Evolutionary conservation across 2,888 invertebrate genomes (phyloP).

Genomic region (Eudasyphora cyanicolor): DNA sequence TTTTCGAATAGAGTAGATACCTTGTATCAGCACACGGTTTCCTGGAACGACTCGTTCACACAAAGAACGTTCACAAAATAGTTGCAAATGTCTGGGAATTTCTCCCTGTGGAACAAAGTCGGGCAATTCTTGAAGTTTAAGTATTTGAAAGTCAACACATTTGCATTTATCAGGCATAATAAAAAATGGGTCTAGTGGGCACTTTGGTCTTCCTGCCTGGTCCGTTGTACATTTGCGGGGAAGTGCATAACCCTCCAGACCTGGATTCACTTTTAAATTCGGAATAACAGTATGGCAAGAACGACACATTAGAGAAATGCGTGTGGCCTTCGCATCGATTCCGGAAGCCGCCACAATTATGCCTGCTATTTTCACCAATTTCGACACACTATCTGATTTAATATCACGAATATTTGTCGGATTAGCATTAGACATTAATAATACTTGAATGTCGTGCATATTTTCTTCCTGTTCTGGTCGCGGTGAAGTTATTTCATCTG

Average conservation of each 20-base stretch:
- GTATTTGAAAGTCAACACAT: slow-evolving; percentile 98
- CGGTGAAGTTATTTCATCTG: slow-evolving; percentile 97
- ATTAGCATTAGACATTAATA: slow-evolving; percentile 91
- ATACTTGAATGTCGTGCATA: slow-evolving; percentile 95
- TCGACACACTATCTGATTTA: slow-evolving; percentile 96
- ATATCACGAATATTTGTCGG: slow-evolving; percentile 90
- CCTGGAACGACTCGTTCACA: slow-evolving; percentile 98
- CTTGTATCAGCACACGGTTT: slow-evolving; percentile 94
- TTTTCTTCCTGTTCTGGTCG: slow-evolving; percentile 94
- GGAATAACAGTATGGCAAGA: slow-evolving; percentile 94
- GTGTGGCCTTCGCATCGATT: slow-evolving; percentile 96
- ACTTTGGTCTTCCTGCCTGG: slow-evolving; percentile 94
- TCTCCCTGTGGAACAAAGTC: slow-evolving; percentile 96
- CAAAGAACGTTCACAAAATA: slow-evolving; percentile 94
- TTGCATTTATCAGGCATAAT: slow-evolving; percentile 98
- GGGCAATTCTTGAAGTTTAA: slow-evolving; percentile 98
- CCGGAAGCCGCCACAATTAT: slow-evolving; percentile 96
- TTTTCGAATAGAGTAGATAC: slow-evolving; percentile 98
- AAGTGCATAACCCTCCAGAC: slow-evolving; percentile 96
- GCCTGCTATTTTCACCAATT: slow-evolving; percentile 96
- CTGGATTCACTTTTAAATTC: slow-evolving; percentile 94
- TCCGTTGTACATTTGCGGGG: slow-evolving; percentile 98
- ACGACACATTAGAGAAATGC: slow-evolving; percentile 96
- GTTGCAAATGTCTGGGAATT: slow-evolving; percentile 96
- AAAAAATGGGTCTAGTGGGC: slow-evolving; percentile 98